Base-by-base conservation (phyloP, 2,797 vertebrate species). In the Poeciliopsis paucimaculata region DNA sequence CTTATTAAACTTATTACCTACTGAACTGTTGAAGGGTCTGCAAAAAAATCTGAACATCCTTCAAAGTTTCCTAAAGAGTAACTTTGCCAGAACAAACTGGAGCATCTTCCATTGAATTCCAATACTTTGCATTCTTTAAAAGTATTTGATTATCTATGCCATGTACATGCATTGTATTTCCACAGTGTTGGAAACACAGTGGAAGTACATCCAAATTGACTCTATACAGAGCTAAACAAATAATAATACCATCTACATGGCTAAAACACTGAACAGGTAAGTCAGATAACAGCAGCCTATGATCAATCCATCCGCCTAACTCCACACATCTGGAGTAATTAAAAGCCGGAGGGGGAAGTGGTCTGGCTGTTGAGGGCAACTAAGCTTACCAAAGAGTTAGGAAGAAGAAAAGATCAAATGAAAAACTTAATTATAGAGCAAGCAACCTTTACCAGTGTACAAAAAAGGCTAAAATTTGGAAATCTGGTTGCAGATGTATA, bases 311-410 rank as follows among this genome's bases (percentile, higher is more conserved):
- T 95, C 92, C 87, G 95, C 92, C 90, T 91, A 95, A 94, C 87
- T 85, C 85, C 95, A 97, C 97, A 97, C 97, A 98, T 98, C 97
- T 98, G 97, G 96, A 96, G 96, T 93, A 96, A 96, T 93, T 97
- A 95, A 96, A 93, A 66, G 93, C 88, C 66, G 45, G 18, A 31
- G 66, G 73, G 28, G 73, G 64, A 43, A 57, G 92, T 89, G 92
- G 89, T 93, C 95, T 95, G 96, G 95, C 96, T 97, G 96, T 96
- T 97, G 96, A 97, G 84, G 85, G 91, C 93, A 95, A 94, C 80
- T 82, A 77, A 85, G 76, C 75, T 78, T 62, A 83, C 80, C 78
- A 78, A 90, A 78, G 82, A 90, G 76, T 73, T 72, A 87, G 79
- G 81, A 46, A 0, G 8, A 76, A 82, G 79, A 78, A 23, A 46